Percentiles rank a stretch among this genome's conserved stretches.
These are phyloP conservation scores for Odocoileus virginianus DNA, from an alignment of 2,113 vertebrate genomes.

Conservation along the genomic window DNA sequence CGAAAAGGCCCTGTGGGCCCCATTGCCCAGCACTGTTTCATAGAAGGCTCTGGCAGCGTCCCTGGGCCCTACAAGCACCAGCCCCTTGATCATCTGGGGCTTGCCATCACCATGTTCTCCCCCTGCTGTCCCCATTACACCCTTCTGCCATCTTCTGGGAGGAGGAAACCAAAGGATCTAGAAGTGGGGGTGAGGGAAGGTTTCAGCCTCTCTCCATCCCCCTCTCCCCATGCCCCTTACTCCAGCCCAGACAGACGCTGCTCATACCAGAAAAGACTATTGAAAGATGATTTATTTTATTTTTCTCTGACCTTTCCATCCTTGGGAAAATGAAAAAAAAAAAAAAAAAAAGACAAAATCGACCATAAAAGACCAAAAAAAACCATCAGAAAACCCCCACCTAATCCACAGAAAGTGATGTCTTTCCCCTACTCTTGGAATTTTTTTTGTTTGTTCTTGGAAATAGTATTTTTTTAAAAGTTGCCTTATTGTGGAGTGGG, in stretches of 20 bases:
- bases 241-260: constrained; percentile 75
- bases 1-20: constrained; percentile 63
- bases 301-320: constrained; percentile 82
- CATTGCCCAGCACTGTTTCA: constrained; percentile 30
- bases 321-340: constrained; percentile 73
- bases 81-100: background rate
- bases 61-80: constrained; percentile 49
- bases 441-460: constrained; percentile 80
- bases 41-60: constrained; percentile 20
- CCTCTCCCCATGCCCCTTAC: background rate
- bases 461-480: constrained; percentile 82
- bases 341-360: constrained; percentile 33
- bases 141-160: constrained; percentile 77
- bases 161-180: constrained; percentile 87
- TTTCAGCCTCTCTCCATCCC: background rate
- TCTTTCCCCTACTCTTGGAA: constrained; percentile 63
- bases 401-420: constrained; percentile 71
- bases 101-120: constrained; percentile 47
- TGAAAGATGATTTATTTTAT: constrained; percentile 78
- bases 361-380: constrained; percentile 56
- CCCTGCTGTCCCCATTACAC: constrained; percentile 51
- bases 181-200: constrained; percentile 36
- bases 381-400: constrained; percentile 46
- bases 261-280: constrained; percentile 79
- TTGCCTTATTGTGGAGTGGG: constrained; percentile 87